Evolutionary conservation across 2,797 vertebrate species (phyloP).

Genomic region (Macropus fuliginosus): DNA sequence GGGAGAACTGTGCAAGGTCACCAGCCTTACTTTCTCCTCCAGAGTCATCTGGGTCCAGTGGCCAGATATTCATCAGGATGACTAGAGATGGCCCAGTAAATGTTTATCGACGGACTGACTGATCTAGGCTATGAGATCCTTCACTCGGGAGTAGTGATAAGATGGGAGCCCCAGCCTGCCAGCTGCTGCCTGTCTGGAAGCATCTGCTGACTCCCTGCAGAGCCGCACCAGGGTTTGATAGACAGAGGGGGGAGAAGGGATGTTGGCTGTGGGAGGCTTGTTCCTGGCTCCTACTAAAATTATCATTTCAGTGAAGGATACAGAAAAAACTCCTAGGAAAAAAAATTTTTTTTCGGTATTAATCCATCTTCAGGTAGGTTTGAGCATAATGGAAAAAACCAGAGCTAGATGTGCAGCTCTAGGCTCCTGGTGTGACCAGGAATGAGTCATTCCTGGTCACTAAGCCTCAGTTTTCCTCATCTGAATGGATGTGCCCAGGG

Average conservation of each 20-base stretch:
- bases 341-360: background rate
- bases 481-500: background rate
- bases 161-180: background rate
- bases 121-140: background rate
- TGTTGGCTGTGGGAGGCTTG: conserved; percentile 8
- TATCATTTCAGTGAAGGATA: background rate
- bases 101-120: background rate
- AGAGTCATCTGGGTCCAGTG: too few species aligned
- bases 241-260: background rate
- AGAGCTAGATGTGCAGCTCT: background rate
- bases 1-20: too few species aligned
- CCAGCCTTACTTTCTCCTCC: too few species aligned
- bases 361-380: background rate
- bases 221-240: background rate
- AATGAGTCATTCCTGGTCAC: background rate
- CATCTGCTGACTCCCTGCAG: background rate
- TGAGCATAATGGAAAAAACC: background rate
- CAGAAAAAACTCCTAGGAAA: background rate
- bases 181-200: background rate
- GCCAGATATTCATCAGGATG: too few species aligned
- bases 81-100: background rate
- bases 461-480: background rate
- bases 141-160: background rate
- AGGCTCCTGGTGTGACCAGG: background rate
- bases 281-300: background rate